Conservation (phyloP, 2,888 invertebrate species). For the Eumacrocentrus americanus region DNA sequence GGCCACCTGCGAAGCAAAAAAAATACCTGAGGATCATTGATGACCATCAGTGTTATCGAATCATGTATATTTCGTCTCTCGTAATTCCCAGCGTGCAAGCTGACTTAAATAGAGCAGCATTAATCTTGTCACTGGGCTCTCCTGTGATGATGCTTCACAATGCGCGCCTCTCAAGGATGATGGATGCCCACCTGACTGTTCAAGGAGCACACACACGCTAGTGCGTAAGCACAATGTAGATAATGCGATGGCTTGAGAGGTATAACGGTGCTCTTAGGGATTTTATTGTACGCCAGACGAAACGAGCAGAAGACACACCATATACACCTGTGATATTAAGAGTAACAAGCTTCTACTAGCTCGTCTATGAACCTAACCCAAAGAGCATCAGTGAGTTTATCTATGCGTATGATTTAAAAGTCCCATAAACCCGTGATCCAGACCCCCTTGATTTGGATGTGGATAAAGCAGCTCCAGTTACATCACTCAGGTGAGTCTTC, state of each 20-base stretch:
- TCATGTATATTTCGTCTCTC: too few species aligned
- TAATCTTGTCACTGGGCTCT: slow-evolving; percentile 16
- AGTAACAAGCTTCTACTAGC: too few species aligned
- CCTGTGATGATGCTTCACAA: slow-evolving; percentile 6
- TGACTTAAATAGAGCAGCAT: slow-evolving; percentile 26
- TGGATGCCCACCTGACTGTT: slow-evolving; percentile 21
- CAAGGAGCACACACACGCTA: not conserved
- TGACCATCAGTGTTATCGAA: too few species aligned
- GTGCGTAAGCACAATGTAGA: slow-evolving; percentile 6
- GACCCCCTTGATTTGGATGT: slow-evolving; percentile 8
- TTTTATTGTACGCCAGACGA: slow-evolving; percentile 5
- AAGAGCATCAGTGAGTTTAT: too few species aligned
- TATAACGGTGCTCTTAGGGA: slow-evolving; percentile 6
- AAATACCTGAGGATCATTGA: too few species aligned
- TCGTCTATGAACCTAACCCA: too few species aligned
- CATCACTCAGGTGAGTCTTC: not conserved
- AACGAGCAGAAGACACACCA: not conserved
- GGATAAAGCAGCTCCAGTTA: not conserved
- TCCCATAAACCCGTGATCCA: slow-evolving; percentile 9
- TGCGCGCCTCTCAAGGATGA: slow-evolving; percentile 16
- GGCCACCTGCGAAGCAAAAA: too few species aligned
- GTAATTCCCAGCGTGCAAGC: too few species aligned
- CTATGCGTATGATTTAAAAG: too few species aligned
- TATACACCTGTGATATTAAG: too few species aligned
- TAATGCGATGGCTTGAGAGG: not conserved